phyloP scores from a whole-genome alignment of 1,140 invertebrate genomes.

The Druon quercuslanigerum region DNA sequence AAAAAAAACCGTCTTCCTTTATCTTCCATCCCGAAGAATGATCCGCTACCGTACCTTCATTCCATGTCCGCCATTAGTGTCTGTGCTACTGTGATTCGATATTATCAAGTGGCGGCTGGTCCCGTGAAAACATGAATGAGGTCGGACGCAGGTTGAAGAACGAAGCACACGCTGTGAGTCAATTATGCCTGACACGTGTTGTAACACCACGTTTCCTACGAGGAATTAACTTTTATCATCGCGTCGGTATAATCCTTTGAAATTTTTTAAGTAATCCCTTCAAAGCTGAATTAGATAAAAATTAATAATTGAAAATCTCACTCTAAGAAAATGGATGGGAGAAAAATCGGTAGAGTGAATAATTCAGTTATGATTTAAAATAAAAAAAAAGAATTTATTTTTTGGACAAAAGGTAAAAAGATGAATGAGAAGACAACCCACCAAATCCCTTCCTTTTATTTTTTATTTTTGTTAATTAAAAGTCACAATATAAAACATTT shows the following conservation, averaged over 20 bases:
- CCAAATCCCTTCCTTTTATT: too few relatives aligned
- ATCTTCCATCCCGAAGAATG: slow-evolving; percentile 39
- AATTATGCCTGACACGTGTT: neutral
- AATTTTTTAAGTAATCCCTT: too few relatives aligned
- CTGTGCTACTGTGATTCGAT: slow-evolving; percentile 51
- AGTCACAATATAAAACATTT: too few relatives aligned
- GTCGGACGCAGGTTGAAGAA: slow-evolving; percentile 33
- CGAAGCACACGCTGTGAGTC: neutral
- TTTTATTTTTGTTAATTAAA: too few relatives aligned
- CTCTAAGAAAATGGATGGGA: too few relatives aligned
- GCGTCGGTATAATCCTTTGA: neutral
- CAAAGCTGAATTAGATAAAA: too few relatives aligned
- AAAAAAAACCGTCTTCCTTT: slow-evolving; percentile 36
- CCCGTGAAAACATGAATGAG: slow-evolving; percentile 55
- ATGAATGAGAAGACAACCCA: too few relatives aligned
- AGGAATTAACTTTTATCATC: neutral
- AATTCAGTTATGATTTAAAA: too few relatives aligned
- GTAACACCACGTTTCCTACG: neutral
- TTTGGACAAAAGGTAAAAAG: too few relatives aligned
- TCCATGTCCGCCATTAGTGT: slow-evolving; percentile 53
- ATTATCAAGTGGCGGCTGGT: slow-evolving; percentile 50
- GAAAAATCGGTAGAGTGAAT: too few relatives aligned
- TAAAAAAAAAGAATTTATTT: too few relatives aligned
- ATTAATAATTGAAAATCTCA: too few relatives aligned
- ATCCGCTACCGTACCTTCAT: slow-evolving; percentile 57